Evolutionary conservation across 1,140 invertebrate species (phyloP), one percentile per base, ranked within the genome.

Genomic region (Saccostrea glomerata): DNA sequence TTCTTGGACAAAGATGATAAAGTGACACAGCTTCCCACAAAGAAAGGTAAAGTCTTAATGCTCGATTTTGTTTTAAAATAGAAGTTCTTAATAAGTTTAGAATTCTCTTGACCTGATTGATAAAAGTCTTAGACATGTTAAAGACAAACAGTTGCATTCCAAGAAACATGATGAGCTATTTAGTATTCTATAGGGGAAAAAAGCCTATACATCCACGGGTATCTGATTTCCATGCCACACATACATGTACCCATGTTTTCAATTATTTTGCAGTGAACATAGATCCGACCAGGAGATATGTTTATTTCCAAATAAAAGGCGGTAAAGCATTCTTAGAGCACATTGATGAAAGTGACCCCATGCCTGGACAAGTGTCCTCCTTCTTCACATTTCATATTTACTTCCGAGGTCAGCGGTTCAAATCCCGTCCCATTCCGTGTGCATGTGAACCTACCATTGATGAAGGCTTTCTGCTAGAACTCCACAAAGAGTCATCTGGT

Each of bases 371-470:
- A 82, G 91, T 93, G 20, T 85, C 92, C 25, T 90, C 94, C 4
- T 92, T 91, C 70, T 95, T 95, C 89, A 94, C 92, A 2, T 91
- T 95, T 40, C 94, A 94, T 86, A 58, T 95, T 20, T 91, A 94
- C 88, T 95, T 95, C 86, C 89, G 95, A 13, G 94, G 93, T 55
- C 95, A 95, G 85, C 91, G 95, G 58, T 95, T 94, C 85, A 93
- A 91, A 84, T 94, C 94, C n/a, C 85, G 93, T 36, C 93, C 95
- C 13, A 92, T 94, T 13, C 92, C 93, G 3, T 95, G 94, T 92
- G 94, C 94, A 4, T 94, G 94, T 92, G 95, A 95, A 88, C 95
- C 95, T 7, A 91, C 92, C 56, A 92, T 95, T 88, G 92, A 94
- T 84, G 94, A 95, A 86, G 94, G 93, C 9, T 95, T 95, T 90